phyloP scores from a whole-genome alignment of 2,797 vertebrate genomes.

The Gallinago nigripennis region DNA sequence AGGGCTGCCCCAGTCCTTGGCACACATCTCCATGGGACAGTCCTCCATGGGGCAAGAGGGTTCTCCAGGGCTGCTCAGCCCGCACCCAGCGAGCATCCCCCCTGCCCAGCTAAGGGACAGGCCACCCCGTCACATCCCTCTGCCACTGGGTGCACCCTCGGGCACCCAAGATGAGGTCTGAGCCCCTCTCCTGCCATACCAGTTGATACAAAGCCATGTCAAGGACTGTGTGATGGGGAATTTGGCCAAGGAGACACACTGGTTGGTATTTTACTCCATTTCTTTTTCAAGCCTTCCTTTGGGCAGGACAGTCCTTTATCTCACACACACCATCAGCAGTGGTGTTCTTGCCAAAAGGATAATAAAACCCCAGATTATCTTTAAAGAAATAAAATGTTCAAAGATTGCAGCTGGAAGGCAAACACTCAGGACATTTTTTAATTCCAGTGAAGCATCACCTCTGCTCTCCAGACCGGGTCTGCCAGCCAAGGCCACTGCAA shows the following conservation, averaged over 20 bases:
- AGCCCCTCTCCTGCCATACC: neutral
- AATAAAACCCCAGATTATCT: neutral
- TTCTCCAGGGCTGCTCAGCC: neutral
- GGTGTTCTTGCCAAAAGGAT: neutral
- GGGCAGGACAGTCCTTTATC: neutral
- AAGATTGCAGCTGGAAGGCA: neutral
- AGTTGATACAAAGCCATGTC: accelerated
- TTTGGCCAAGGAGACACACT: neutral
- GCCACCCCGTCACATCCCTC: neutral
- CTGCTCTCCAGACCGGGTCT: neutral
- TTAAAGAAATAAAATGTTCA: neutral
- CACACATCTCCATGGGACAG: neutral
- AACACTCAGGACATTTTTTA: neutral
- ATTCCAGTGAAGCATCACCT: neutral
- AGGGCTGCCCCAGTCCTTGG: neutral
- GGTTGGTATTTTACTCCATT: neutral
- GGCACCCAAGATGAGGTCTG: neutral
- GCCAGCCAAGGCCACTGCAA: accelerated
- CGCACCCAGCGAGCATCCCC: accelerated
- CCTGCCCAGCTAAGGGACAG: neutral
- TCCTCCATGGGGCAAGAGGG: neutral
- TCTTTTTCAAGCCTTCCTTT: neutral
- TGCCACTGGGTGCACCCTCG: accelerated
- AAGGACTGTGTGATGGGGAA: neutral
- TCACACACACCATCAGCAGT: neutral